Evolutionary conservation across 2,888 invertebrate genomes (phyloP), one percentile per base, ranked within the genome.

Genomic region (Hololepta plana): DNA sequence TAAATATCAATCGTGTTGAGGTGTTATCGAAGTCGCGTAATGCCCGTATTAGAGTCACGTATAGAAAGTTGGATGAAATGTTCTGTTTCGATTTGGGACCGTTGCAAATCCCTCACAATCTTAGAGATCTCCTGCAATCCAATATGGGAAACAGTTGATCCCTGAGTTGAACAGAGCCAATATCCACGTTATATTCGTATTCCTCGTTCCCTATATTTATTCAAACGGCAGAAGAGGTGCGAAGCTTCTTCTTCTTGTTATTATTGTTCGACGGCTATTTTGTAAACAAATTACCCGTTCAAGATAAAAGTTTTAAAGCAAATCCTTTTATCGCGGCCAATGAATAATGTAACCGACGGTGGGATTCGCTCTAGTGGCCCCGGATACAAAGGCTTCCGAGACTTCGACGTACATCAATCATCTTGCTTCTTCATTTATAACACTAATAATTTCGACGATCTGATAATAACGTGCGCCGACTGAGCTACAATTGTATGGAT

Each of bases 81-180:
- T 47, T 50, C 49, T 48, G 51, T 49, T 52, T 53, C 51, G 51
- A 51, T 53, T 51, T 50, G 53, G 51, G 52, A 49, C 49, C 43
- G 39, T 21, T 44, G 49, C 50, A 53, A 54, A 54, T 53, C 53
- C 53, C 50, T 49, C 49, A 49, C 53, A 53, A 53, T 53, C 53
- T 52, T 49, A 40, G 44, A 49, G 50, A 52, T 52, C 51, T 50
- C 47, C 46, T 45, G 46, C 47, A 52, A 51, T 50, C 52, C 51
- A 53, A 51, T 50, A 51, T 50, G 47, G 48, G 46, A 47, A n/a
- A 38, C 44, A 41, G 42, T 47, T 52, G 51, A 53, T 53, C 51
- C 51, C 34, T 17, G 39, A 40, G 44, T 44, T 43, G 46, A 47
- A 46, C 46, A 44, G 43, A 46, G 42, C 46, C 47, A 49, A 51